Evolutionary conservation across 2,797 vertebrate species (phyloP).

Genomic region (Balearica regulorum): DNA sequence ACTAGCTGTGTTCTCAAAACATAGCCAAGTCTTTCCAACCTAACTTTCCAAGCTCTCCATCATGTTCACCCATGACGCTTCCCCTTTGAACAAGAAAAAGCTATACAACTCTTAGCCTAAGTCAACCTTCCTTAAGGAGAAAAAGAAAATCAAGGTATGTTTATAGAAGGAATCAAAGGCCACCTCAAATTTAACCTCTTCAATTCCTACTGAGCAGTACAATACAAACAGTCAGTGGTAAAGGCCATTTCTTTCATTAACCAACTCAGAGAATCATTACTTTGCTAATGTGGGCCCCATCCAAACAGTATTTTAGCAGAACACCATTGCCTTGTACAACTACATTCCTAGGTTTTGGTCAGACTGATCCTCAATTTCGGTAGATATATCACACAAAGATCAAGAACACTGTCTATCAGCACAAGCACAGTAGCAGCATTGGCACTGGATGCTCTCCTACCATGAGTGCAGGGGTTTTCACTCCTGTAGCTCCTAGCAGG

Average conservation of each 20-base stretch:
- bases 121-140: not conserved
- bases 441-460: not conserved
- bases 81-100: not conserved
- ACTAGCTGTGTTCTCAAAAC: not conserved
- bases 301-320: not conserved
- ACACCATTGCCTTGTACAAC: not conserved
- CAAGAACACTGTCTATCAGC: not conserved
- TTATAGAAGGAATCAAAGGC: not conserved
- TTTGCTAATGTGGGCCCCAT: not conserved
- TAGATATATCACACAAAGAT: not conserved
- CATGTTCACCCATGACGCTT: not conserved
- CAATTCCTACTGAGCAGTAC: not conserved
- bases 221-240: not conserved
- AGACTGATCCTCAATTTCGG: not conserved
- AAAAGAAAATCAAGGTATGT: not conserved
- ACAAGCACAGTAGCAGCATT: not conserved
- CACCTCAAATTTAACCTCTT: not conserved
- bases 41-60: not conserved
- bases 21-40: not conserved
- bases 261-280: not conserved
- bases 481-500: not conserved
- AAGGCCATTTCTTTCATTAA: not conserved
- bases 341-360: not conserved
- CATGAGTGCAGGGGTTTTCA: not conserved
- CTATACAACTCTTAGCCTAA: not conserved